Base-by-base conservation (phyloP, 2,797 vertebrate species). In the Cryptoprocta ferox region DNA sequence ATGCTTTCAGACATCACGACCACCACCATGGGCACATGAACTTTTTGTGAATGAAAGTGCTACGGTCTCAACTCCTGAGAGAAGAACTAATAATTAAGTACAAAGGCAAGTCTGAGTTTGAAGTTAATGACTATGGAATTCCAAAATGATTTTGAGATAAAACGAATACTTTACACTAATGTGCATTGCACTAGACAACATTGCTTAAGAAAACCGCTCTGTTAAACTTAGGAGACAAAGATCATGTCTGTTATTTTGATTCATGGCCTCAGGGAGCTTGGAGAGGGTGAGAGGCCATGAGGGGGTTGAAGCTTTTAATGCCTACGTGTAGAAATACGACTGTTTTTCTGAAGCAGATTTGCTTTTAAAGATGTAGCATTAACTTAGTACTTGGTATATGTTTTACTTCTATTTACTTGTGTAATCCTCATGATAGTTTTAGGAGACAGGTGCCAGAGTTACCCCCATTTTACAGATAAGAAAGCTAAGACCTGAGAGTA, bases 31-130 rank as follows among this genome's bases (percentile, higher is more conserved):
- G n/a, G 45, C 24, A 26, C 70, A 76, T 32, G 35, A 50, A 61
- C 61, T 59, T 59, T 35, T 24, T 39, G 30, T 56, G 45, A 93
- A 61, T 30, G 2, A 45, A 76, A 93, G 50, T 1, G 32, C 83
- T 12, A 4, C 26, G 42, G 68, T 87, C 80, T 68, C 21, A 1
- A 7, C 70, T 90, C 89, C 63, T 86, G 50, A n/a, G 79, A 92
- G 39, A 87, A 65, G 12, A 94, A 26, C 81, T 71, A 50, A 53
- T 53, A 86, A 93, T 80, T 96, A 94, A 71, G 50, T 65, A 65
- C 48, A 66, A 90, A 95, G 85, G 53, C 96, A 96, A 97, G 89
- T 96, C 93, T 93, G 85, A 28, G 53, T 94, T 89, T 97, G 96
- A 89, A 97, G 65, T 85, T 85, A 97, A 97, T 94, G 88, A 80